Evolutionary conservation across 1,140 invertebrate genomes (phyloP).

Genomic region (Bombus huntii): DNA sequence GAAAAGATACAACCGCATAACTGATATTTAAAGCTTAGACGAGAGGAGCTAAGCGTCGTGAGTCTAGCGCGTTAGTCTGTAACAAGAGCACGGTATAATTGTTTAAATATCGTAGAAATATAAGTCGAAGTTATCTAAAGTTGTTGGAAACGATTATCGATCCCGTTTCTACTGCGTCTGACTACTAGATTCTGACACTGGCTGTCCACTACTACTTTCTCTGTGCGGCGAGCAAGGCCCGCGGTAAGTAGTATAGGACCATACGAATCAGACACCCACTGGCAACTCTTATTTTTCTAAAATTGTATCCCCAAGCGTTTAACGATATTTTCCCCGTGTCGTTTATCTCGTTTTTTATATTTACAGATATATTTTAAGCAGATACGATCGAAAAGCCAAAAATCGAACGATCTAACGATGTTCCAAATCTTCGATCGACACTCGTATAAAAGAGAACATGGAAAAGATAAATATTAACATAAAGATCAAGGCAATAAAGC

Average conservation of each 20-base stretch:
- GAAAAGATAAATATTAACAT: not conserved
- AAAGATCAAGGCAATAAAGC: not conserved
- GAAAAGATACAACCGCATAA: not conserved
- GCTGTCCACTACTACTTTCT: conserved; percentile 35
- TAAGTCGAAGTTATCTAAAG: no score
- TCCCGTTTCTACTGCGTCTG: conserved; percentile 6
- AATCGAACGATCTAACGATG: not conserved
- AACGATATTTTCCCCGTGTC: rapidly evolving
- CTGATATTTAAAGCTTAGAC: not conserved
- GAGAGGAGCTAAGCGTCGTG: no score
- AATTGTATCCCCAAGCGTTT: not conserved
- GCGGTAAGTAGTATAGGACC: conserved; percentile 42
- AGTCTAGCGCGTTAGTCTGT: no score
- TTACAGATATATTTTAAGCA: not conserved
- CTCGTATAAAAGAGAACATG: no score
- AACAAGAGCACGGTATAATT: no score
- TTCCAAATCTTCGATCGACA: no score
- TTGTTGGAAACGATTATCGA: not conserved
- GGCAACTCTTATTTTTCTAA: not conserved
- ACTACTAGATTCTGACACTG: not conserved
- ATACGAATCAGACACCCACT: conserved; percentile 19
- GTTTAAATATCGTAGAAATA: no score
- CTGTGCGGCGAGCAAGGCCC: not conserved
- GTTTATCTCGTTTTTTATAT: not conserved
- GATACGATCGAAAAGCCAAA: not conserved